Evolutionary conservation across 2,888 invertebrate species (phyloP).

Genomic region (Cheilosia soror): DNA sequence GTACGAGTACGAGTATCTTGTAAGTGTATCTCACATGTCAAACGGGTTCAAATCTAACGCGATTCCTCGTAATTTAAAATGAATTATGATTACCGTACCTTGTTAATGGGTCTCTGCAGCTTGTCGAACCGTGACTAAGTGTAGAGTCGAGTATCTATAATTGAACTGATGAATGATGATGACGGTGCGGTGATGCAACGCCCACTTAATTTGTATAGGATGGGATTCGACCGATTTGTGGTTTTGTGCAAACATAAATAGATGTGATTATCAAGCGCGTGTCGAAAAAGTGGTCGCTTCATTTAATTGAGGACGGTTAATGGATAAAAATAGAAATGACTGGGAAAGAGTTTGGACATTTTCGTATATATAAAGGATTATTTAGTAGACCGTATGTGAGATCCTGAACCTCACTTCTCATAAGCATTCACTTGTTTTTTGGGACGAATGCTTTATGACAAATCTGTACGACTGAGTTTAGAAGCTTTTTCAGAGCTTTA

Average conservation of each 20-base stretch:
- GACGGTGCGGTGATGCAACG: conserved; percentile 46
- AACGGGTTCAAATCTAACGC: conserved; percentile 18
- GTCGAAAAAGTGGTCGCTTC: conserved; percentile 27
- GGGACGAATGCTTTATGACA: no score
- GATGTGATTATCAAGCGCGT: conserved; percentile 31
- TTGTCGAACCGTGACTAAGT: conserved; percentile 56
- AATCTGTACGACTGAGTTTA: no score
- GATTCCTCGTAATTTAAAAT: conserved; percentile 30
- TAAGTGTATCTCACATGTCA: conserved; percentile 41
- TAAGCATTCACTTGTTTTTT: no score
- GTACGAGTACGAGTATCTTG: background rate
- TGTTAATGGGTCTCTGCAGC: background rate
- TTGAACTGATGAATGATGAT: conserved; percentile 46
- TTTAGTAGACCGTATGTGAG: no score
- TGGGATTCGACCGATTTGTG: conserved; percentile 24
- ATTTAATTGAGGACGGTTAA: background rate
- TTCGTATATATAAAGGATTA: background rate
- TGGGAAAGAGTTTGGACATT: no score
- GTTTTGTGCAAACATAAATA: conserved; percentile 19
- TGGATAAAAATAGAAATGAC: conserved; percentile 47
- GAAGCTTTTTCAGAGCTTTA: no score
- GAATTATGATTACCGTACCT: conserved; percentile 12
- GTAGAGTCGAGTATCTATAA: conserved; percentile 29
- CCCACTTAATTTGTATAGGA: conserved; percentile 28
- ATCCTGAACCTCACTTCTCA: no score